Conservation (phyloP, 2,888 invertebrate genomes). For the Dimorphilus gyrociliatus region DNA sequence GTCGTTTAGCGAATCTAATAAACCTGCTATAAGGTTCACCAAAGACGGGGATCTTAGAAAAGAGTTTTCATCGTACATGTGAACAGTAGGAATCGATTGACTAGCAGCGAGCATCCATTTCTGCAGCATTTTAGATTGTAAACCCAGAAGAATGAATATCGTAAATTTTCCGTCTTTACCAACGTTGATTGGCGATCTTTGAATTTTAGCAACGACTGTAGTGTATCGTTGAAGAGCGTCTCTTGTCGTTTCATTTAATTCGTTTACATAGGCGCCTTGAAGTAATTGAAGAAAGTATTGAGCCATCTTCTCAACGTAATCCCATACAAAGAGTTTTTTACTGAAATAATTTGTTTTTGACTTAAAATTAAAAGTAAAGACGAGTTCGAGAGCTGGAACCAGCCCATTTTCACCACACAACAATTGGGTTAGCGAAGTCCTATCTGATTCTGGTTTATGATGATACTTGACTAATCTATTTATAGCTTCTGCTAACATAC, state of each 20-base stretch:
- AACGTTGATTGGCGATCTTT: too few species aligned
- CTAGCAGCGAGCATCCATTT: constrained; percentile 82
- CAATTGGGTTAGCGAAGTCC: constrained; percentile 54
- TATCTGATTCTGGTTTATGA: constrained; percentile 66
- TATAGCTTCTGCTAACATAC: constrained; percentile 70
- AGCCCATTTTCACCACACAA: constrained; percentile 88
- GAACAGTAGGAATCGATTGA: constrained; percentile 62
- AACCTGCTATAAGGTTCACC: constrained; percentile 71
- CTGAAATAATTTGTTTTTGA: constrained; percentile 81
- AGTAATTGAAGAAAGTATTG: too few species aligned
- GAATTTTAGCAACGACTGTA: too few species aligned
- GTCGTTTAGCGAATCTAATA: constrained; percentile 72
- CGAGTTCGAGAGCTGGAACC: constrained; percentile 78
- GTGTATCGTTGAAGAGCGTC: too few species aligned
- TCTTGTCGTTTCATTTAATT: too few species aligned
- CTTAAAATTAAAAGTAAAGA: constrained; percentile 86
- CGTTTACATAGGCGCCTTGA: too few species aligned
- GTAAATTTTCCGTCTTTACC: constrained; percentile 98
- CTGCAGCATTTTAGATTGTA: too few species aligned
- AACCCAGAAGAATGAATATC: too few species aligned
- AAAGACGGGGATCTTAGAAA: constrained; percentile 73
- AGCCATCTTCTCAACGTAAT: constrained; percentile 82
- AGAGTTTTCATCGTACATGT: constrained; percentile 91
- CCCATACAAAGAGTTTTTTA: constrained; percentile 83
- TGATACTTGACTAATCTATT: constrained; percentile 94